Evolutionary conservation across 2,888 invertebrate species (phyloP).

Genomic region (Leptinotarsa peninsularis): DNA sequence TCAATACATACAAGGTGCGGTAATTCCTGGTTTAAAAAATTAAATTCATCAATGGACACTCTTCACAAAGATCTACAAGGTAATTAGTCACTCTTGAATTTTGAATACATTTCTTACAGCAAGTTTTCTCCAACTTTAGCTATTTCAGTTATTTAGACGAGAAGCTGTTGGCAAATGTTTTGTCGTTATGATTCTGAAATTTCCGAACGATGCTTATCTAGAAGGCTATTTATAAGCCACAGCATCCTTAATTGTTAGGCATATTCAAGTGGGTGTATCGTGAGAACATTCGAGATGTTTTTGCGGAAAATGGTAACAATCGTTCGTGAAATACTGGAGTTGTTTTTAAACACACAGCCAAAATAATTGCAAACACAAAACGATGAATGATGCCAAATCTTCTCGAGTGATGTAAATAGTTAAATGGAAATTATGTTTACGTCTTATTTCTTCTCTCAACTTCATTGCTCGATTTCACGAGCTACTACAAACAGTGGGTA

Average conservation of each 20-base stretch:
- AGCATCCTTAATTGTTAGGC: too few species aligned
- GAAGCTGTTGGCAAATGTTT: not conserved
- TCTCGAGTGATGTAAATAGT: constrained; percentile 11
- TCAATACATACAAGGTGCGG: too few species aligned
- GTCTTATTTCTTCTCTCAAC: constrained; percentile 11
- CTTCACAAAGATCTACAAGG: too few species aligned
- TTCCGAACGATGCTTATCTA: not conserved
- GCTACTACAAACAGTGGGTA: constrained; percentile 13
- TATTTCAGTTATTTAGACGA: too few species aligned
- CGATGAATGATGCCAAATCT: constrained; percentile 14
- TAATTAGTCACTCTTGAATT: too few species aligned
- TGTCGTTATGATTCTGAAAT: not conserved
- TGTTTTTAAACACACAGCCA: constrained; percentile 5
- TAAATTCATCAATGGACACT: too few species aligned
- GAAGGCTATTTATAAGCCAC: too few species aligned
- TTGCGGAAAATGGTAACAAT: not conserved
- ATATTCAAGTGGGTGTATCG: not conserved
- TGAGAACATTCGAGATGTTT: not conserved
- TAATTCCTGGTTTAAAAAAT: too few species aligned
- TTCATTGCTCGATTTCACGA: constrained; percentile 7
- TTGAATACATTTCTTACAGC: too few species aligned
- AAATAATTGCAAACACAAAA: not conserved
- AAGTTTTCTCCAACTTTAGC: too few species aligned
- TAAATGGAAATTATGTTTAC: constrained; percentile 2
- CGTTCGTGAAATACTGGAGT: constrained; percentile 17